Evolutionary conservation across 1,140 invertebrate genomes (phyloP).

Genomic region (Coelopa frigida): DNA sequence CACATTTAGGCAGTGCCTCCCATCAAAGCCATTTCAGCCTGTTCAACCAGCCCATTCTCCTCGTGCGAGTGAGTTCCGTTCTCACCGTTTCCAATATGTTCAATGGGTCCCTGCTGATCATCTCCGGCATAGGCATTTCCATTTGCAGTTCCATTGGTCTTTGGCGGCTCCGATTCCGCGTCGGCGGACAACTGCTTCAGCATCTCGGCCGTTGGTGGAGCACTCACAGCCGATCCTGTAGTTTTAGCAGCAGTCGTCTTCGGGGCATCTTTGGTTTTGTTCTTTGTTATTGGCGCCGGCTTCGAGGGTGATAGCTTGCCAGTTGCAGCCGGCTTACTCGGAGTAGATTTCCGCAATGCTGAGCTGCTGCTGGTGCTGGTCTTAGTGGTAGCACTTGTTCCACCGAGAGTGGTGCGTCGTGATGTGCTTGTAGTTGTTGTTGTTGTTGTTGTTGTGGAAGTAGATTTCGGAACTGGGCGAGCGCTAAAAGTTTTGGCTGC

Average conservation of each 20-base stretch:
- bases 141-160: conserved; percentile 1
- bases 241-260: conserved; percentile 4
- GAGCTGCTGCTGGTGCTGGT: conserved; percentile 4
- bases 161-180: neutral
- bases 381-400: neutral
- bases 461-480: conserved; percentile 36
- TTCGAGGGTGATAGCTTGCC: conserved; percentile 3
- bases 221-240: too few relatives aligned
- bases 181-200: neutral
- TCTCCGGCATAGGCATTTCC: neutral
- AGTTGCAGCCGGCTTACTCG: neutral
- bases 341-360: conserved; percentile 6
- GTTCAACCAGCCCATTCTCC: too few relatives aligned
- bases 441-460: conserved; percentile 14
- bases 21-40: too few relatives aligned
- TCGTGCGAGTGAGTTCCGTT: too few relatives aligned
- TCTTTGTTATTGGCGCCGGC: neutral
- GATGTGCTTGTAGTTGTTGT: conserved; percentile 10
- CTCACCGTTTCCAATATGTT: too few relatives aligned
- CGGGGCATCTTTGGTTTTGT: conserved; percentile 8
- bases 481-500: conserved; percentile 39
- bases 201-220: neutral
- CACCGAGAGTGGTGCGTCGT: conserved; percentile 4
- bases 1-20: too few relatives aligned
- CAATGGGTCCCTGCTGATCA: neutral